Percentiles rank a stretch among this genome's conserved stretches.
These are phyloP conservation scores for Caenorhabditis sinica DNA, from an alignment of 2,888 invertebrate species.

Conservation along the genomic window DNA sequence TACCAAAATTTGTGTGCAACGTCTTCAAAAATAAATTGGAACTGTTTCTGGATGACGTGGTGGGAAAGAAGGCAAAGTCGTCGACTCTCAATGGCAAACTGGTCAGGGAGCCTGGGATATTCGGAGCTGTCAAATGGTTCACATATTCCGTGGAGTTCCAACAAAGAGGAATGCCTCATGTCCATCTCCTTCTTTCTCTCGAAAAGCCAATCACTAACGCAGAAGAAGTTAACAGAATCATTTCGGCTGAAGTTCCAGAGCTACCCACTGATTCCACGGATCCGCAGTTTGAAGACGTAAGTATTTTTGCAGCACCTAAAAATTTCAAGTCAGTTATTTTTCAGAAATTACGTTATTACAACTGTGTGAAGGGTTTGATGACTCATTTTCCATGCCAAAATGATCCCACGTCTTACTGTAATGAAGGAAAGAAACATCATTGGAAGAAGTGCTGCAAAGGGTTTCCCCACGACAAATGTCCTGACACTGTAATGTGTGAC, in stretches of 20 bases:
- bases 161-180: too few species aligned
- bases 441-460: conserved; percentile 17
- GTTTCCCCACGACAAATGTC: not conserved
- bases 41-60: too few species aligned
- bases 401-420: conserved; percentile 17
- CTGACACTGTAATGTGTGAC: not conserved
- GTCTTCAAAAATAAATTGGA: too few species aligned
- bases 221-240: not conserved
- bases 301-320: not conserved
- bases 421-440: conserved; percentile 2
- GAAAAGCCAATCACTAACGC: too few species aligned
- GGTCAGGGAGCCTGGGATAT: too few species aligned
- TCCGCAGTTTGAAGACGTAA: not conserved
- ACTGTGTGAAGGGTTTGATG: conserved; percentile 25
- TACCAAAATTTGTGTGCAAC: too few species aligned
- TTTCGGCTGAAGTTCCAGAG: conserved; percentile 6
- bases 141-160: too few species aligned
- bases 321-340: not conserved
- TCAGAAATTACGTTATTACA: not conserved
- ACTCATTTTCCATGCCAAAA: conserved; percentile 29
- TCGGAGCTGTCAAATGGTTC: too few species aligned
- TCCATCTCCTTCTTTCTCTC: too few species aligned
- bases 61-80: too few species aligned
- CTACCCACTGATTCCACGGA: not conserved
- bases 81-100: too few species aligned